Percentiles rank a stretch among this genome's conserved stretches.
phyloP scores from a whole-genome alignment of 2,113 vertebrate species.

The Entomyzon cyanotis region DNA sequence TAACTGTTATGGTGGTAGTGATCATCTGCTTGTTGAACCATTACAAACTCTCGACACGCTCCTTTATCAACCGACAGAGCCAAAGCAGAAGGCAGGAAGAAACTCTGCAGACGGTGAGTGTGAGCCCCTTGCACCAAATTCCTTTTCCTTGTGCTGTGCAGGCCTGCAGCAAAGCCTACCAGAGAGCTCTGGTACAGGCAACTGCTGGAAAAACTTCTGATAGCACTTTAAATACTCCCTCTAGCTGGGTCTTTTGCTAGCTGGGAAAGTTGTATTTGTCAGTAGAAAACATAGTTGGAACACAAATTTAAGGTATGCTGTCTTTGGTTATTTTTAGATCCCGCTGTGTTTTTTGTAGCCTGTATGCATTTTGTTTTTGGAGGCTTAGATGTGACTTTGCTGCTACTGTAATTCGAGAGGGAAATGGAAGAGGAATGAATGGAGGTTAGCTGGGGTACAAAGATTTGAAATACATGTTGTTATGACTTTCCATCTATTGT shows the following conservation, averaged over 20 bases:
- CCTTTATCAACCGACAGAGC: conserved; percentile 90
- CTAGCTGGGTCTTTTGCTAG: background rate
- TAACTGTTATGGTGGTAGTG: conserved; percentile 97
- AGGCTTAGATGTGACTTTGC: background rate
- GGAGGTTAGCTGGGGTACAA: background rate
- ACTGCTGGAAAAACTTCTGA: background rate
- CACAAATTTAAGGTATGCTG: background rate
- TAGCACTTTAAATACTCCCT: background rate
- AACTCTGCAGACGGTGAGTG: conserved; percentile 87
- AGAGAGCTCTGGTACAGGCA: background rate
- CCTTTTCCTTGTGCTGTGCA: background rate
- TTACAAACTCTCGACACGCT: conserved; percentile 94
- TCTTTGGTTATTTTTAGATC: background rate
- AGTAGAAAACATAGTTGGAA: background rate
- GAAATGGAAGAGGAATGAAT: background rate
- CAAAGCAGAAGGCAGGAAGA: conserved; percentile 87
- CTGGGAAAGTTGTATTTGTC: background rate
- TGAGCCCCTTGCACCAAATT: background rate
- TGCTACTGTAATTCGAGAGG: background rate
- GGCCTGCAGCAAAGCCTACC: background rate
- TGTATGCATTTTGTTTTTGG: background rate
- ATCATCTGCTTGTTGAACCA: conserved; percentile 97
- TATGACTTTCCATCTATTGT: background rate
- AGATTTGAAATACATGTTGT: rapidly evolving
- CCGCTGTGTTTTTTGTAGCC: background rate